Conservation (phyloP, 2,113 vertebrate species). For the Hiodon alosoides region DNA sequence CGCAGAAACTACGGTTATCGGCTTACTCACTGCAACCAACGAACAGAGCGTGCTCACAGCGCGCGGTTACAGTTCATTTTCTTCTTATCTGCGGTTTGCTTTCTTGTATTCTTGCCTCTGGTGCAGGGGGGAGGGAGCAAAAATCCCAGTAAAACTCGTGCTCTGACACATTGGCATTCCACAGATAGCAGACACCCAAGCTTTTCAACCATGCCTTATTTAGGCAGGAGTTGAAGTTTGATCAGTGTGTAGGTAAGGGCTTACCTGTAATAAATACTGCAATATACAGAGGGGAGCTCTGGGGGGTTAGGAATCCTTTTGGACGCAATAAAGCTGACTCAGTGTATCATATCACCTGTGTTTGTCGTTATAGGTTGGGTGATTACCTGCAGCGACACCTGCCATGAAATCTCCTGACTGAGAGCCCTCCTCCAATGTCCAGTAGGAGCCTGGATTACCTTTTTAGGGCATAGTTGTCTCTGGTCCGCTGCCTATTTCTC, state of each 20-base stretch:
- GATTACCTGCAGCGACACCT: slow-evolving; percentile 37
- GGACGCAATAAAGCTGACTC: background rate
- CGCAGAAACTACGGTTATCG: slow-evolving; percentile 9
- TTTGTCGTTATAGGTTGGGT: slow-evolving; percentile 9
- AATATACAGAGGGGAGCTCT: background rate
- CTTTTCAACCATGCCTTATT: slow-evolving; percentile 37
- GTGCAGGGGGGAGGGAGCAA: background rate
- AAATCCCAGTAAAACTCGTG: slow-evolving; percentile 3
- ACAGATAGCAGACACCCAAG: slow-evolving; percentile 17
- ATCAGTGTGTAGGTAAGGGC: slow-evolving; percentile 14
- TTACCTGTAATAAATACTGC: slow-evolving; percentile 38
- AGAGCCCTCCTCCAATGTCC: slow-evolving; percentile 27
- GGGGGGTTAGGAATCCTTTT: background rate
- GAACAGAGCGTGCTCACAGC: slow-evolving; percentile 9
- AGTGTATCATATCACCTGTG: background rate
- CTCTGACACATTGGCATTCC: slow-evolving; percentile 17
- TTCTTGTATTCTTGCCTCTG: slow-evolving; percentile 9
- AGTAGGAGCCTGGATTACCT: slow-evolving; percentile 35
- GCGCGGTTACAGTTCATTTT: slow-evolving; percentile 8
- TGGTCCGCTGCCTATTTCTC: slow-evolving; percentile 24
- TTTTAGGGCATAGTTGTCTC: slow-evolving; percentile 44
- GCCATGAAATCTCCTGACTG: slow-evolving; percentile 15
- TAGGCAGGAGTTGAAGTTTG: slow-evolving; percentile 28
- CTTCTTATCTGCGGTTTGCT: slow-evolving; percentile 21
- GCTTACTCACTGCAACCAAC: slow-evolving; percentile 20